These are phyloP conservation scores for Mormyrops boulengeri DNA, from an alignment of 2,797 vertebrate genomes.

Conservation along the genomic window DNA sequence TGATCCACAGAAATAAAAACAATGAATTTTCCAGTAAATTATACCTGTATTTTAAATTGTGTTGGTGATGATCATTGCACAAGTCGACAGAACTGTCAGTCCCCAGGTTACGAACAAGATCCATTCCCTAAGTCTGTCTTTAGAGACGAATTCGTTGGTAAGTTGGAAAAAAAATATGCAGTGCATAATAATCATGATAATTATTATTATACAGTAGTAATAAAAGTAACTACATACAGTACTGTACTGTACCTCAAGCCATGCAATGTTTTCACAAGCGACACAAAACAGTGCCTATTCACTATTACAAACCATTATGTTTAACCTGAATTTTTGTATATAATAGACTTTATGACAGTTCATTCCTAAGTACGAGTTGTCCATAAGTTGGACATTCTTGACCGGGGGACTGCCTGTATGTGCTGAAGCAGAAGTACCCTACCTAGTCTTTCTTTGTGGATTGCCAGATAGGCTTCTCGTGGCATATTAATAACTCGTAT, in stretches of 20 bases:
- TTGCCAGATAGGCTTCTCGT: background rate
- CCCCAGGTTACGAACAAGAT: background rate
- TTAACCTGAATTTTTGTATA: background rate
- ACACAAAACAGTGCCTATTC: background rate
- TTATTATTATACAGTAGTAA: background rate
- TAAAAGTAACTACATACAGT: background rate
- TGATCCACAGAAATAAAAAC: background rate
- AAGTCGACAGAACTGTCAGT: background rate
- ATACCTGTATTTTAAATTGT: background rate
- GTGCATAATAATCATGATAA: background rate
- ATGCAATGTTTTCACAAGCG: too few species aligned
- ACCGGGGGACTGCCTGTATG: background rate
- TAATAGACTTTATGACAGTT: background rate
- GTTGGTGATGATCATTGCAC: background rate
- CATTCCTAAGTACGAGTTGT: background rate
- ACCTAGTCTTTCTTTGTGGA: background rate
- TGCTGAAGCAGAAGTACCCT: background rate
- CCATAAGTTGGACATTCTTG: background rate
- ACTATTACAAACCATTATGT: background rate
- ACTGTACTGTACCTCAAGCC: background rate
- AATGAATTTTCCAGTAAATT: background rate
- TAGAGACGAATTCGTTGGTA: background rate
- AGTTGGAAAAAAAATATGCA: background rate
- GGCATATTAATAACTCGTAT: background rate
- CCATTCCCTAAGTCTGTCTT: background rate